A percentile compares a stretch with the other conserved stretches of the same genome.
These are phyloP conservation scores for Aporrectodea caliginosa DNA, from an alignment of 1,140 invertebrate species.

Conservation along the genomic window DNA sequence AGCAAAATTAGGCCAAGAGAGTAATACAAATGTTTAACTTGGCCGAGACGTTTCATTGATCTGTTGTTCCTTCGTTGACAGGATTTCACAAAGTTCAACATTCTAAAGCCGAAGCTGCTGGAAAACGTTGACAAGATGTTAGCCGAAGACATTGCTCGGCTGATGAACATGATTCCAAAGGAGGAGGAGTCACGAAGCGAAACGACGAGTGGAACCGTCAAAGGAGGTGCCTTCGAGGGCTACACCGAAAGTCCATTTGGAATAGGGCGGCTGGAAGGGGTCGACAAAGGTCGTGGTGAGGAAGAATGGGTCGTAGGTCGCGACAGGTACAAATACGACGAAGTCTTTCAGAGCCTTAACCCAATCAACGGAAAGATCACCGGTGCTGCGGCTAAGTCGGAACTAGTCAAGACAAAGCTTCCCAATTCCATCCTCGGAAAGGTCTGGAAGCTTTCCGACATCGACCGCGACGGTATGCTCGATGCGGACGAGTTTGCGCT, in stretches of 20 bases:
- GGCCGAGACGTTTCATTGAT: too few species aligned
- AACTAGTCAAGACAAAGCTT: conserved; percentile 96
- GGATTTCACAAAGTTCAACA: conserved; percentile 81
- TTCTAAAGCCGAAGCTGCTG: conserved; percentile 83
- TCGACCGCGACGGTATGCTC: conserved; percentile 92
- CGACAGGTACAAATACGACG: conserved; percentile 82
- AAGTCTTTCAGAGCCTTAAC: conserved; percentile 74
- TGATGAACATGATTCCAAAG: conserved; percentile 92
- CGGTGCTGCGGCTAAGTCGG: conserved; percentile 84
- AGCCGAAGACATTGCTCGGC: conserved; percentile 85
- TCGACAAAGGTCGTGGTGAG: conserved; percentile 91
- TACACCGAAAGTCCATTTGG: conserved; percentile 89
- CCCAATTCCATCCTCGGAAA: conserved; percentile 96
- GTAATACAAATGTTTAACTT: too few species aligned
- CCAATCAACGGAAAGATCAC: conserved; percentile 93
- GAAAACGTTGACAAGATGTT: conserved; percentile 96
- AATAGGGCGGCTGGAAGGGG: conserved; percentile 90
- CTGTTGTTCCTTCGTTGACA: too few species aligned
- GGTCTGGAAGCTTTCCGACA: conserved; percentile 90
- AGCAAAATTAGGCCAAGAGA: too few species aligned
- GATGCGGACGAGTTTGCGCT: conserved; percentile 97
- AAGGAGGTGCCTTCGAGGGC: conserved; percentile 71
- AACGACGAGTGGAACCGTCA: not conserved
- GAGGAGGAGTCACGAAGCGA: conserved; percentile 63
- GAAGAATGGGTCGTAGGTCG: conserved; percentile 93